Conservation (phyloP, 1,140 invertebrate genomes). For the Sinonovacula constricta region DNA sequence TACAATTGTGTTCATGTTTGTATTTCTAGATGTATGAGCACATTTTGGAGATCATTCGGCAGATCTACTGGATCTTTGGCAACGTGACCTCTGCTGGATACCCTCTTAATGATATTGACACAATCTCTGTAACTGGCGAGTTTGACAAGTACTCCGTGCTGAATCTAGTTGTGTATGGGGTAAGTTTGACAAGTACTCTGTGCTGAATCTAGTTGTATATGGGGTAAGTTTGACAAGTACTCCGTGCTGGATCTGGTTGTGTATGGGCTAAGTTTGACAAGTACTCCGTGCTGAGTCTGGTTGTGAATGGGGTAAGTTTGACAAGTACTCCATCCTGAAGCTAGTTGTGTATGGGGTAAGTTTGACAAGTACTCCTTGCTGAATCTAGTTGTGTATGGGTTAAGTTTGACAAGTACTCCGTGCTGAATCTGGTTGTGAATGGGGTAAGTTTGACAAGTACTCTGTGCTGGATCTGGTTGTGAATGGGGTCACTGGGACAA, state of each 20-base stretch:
- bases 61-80: constrained; percentile 93
- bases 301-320: constrained; percentile 94
- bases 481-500: constrained; percentile 89
- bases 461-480: constrained; percentile 98
- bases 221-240: constrained; percentile 91
- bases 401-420: constrained; percentile 93
- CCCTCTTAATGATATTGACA: constrained; percentile 96
- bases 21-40: constrained; percentile 91
- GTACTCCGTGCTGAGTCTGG: constrained; percentile 96
- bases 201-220: constrained; percentile 97
- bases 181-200: constrained; percentile 91
- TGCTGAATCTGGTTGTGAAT: constrained; percentile 97
- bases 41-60: constrained; percentile 94
- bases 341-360: constrained; percentile 95
- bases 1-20: constrained; percentile 5
- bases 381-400: no score
- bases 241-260: constrained; percentile 98
- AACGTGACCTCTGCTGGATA: constrained; percentile 98
- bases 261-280: constrained; percentile 93
- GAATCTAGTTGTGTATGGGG: constrained; percentile 99
- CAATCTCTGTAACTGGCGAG: constrained; percentile 91
- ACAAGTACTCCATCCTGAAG: constrained; percentile 95
- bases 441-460: constrained; percentile 91
- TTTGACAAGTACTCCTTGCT: no score
- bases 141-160: constrained; percentile 95